Evolutionary conservation across 2,797 vertebrate species (phyloP), one percentile per base, ranked within the genome.

Genomic region (Philypnodon macrostomus): DNA sequence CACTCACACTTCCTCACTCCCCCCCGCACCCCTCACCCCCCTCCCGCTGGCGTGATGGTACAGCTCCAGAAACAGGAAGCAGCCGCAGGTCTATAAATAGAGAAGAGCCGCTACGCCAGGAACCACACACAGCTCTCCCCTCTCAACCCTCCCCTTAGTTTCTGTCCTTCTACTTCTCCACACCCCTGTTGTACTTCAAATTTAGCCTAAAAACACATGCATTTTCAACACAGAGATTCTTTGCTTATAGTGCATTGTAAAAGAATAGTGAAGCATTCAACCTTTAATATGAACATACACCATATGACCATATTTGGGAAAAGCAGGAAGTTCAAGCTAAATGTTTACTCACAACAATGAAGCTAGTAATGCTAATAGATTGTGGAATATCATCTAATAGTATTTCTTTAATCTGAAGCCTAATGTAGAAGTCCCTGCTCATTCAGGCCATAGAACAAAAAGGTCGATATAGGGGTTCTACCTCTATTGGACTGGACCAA

Each of bases 51-150:
- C 64, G 65, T 73, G 81, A 84, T 87, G 81, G 67, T 83, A 76
- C 74, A 73, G 83, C 87, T 89, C 83, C 84, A 85, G 84, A 88
- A 89, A 88, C 88, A 88, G 87, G 88, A 90, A 90, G 86, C 83
- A 77, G 76, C 79, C 58, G 47, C 81, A 81, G 77, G 76, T 85
- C 86, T 90, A 90, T 85, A 90, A 88, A 90, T 89, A 90, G 88
- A 78, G 79, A 81, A 67, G 47, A 79, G 70, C 74, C 62, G 75
- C 79, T 79, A 69, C 75, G 77, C 81, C 82, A 84, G 77, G 63
- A 83, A 84, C 81, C 78, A 76, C 71, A 47, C 30, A 30, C 45
- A 48, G 57, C 76, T 78, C 68, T 67, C 60, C 59, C 33, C 38
- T 79, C 42, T 10, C 44, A n/a, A n/a, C 8, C 44, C 5, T 9